Percentiles rank a stretch among this genome's conserved stretches.
Evolutionary conservation across 2,113 vertebrate genomes (phyloP).

Genomic region (Corythornis madagascariensis): DNA sequence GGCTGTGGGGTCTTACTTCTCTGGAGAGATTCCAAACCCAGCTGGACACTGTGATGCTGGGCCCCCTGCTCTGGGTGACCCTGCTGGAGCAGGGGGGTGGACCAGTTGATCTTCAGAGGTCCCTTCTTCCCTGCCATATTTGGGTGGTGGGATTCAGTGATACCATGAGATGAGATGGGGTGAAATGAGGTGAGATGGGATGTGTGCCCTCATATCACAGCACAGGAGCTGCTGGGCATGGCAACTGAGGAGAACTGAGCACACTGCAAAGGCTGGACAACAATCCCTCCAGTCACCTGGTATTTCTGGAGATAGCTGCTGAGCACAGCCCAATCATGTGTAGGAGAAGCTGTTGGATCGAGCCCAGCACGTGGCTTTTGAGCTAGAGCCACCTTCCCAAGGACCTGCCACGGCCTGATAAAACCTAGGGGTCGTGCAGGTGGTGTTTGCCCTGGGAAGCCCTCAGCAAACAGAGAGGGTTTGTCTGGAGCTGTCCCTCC

Average conservation of each 20-base stretch:
- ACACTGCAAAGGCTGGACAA: rapidly evolving
- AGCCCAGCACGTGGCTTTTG: background rate
- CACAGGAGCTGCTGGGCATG: background rate
- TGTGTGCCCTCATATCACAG: background rate
- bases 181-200: background rate
- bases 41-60: no score
- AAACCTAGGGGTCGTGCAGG: background rate
- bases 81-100: no score
- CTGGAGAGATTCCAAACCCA: no score
- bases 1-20: no score
- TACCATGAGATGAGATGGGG: no score
- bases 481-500: background rate
- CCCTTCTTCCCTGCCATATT: no score
- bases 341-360: background rate
- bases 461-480: background rate
- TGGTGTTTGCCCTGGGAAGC: background rate
- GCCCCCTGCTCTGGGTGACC: no score
- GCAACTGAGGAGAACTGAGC: background rate
- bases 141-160: no score
- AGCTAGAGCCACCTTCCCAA: background rate
- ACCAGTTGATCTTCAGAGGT: no score
- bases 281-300: rapidly evolving
- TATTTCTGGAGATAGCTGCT: background rate
- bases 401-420: rapidly evolving
- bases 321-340: background rate